Evolutionary conservation across 2,797 vertebrate genomes (phyloP).

Genomic region (Toxotes lorentzi): DNA sequence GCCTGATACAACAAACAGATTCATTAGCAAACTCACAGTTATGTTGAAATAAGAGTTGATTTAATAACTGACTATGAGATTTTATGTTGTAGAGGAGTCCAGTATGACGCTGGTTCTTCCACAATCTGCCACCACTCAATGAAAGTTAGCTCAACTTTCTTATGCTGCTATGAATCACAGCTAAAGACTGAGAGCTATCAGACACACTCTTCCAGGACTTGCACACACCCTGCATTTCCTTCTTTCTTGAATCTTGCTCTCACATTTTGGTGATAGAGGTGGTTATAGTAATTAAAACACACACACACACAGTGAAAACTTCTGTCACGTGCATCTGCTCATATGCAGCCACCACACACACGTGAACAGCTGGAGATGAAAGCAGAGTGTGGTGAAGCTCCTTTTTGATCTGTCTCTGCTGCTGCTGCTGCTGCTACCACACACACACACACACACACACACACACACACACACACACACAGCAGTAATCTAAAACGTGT

Average conservation of each 20-base stretch:
- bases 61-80: background rate
- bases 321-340: constrained; percentile 9
- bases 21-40: too few relatives aligned
- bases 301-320: background rate
- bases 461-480: background rate
- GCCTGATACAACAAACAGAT: too few relatives aligned
- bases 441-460: constrained; percentile 11
- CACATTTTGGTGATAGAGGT: constrained; percentile 10
- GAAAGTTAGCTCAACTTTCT: too few relatives aligned
- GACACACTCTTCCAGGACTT: too few relatives aligned
- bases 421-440: background rate
- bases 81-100: background rate
- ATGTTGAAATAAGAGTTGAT: too few relatives aligned
- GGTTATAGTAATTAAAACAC: background rate
- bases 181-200: too few relatives aligned
- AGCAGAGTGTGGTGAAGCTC: constrained; percentile 29
- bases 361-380: constrained; percentile 52
- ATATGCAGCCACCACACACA: constrained; percentile 30
- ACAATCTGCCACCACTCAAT: too few relatives aligned
- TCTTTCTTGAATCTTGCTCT: background rate
- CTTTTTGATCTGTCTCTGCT: constrained; percentile 33
- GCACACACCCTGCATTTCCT: too few relatives aligned
- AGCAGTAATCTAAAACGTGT: constrained; percentile 23
- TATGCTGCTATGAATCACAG: too few relatives aligned
- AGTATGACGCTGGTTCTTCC: too few relatives aligned